Conservation (phyloP, 1,140 invertebrate genomes). For the Forficula auricularia region DNA sequence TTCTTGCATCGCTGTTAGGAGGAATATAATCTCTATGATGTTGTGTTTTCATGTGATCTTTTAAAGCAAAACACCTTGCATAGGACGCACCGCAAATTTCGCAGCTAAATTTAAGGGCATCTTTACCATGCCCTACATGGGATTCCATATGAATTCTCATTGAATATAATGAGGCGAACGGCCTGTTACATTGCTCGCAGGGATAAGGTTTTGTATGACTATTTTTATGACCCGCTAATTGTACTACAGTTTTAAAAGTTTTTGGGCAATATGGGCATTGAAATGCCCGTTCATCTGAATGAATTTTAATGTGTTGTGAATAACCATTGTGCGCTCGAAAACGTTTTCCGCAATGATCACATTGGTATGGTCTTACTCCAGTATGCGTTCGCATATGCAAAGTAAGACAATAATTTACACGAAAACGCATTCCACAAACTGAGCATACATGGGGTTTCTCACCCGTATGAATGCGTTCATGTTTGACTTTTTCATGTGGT, state of each 20-base stretch:
- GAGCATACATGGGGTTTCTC: conserved; percentile 63
- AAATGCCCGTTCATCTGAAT: conserved; percentile 48
- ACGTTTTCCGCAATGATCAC: conserved; percentile 48
- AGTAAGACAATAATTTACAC: conserved; percentile 59
- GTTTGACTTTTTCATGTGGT: conserved; percentile 73
- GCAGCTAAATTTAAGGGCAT: conserved; percentile 49
- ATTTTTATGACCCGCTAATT: conserved; percentile 55
- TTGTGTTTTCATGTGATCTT: conserved; percentile 39
- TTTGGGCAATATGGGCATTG: conserved; percentile 54
- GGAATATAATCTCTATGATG: too few species aligned
- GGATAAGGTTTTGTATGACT: conserved; percentile 58
- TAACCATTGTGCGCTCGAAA: conserved; percentile 59
- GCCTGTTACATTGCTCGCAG: conserved; percentile 46
- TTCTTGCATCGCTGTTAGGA: too few species aligned
- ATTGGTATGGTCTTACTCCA: conserved; percentile 50
- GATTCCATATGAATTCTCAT: conserved; percentile 51
- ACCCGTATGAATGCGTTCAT: conserved; percentile 64
- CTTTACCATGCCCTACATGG: conserved; percentile 36
- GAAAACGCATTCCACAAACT: conserved; percentile 58
- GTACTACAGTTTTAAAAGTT: conserved; percentile 54
- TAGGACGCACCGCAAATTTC: conserved; percentile 53
- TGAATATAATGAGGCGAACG: conserved; percentile 53
- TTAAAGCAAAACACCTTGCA: conserved; percentile 46
- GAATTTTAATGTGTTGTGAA: conserved; percentile 51
- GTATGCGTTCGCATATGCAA: conserved; percentile 62